Evolutionary conservation across 2,113 vertebrate species (phyloP).

Genomic region (Oncorhynchus tshawytscha): DNA sequence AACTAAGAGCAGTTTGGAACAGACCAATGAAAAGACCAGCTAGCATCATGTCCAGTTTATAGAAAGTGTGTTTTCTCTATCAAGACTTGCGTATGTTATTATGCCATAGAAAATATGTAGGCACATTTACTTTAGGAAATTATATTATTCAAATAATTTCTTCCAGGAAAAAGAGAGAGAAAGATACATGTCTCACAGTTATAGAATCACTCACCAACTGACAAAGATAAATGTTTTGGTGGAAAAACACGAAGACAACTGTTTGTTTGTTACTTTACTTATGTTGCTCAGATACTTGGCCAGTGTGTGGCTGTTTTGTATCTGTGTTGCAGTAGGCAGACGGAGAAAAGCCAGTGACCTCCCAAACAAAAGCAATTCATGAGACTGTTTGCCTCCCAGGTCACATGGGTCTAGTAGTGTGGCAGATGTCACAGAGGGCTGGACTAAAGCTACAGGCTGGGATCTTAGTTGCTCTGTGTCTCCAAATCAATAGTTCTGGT

Average conservation of each 20-base stretch:
- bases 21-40: background rate
- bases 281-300: constrained; percentile 28
- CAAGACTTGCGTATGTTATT: background rate
- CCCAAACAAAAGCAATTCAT: constrained; percentile 65
- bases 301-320: constrained; percentile 8
- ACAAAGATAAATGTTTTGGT: constrained; percentile 17
- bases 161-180: background rate
- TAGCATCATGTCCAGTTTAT: background rate
- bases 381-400: constrained; percentile 51
- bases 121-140: constrained; percentile 4
- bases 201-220: constrained; percentile 8
- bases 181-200: background rate
- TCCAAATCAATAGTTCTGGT: background rate
- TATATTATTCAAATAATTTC: constrained; percentile 3
- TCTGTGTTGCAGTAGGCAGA: constrained; percentile 3
- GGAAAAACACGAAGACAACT: constrained; percentile 17
- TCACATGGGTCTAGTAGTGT: constrained; percentile 54
- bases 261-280: constrained; percentile 24
- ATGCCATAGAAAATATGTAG: background rate
- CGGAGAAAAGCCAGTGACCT: constrained; percentile 45
- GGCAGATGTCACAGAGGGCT: constrained; percentile 59
- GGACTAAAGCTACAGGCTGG: constrained; percentile 15
- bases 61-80: background rate
- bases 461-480: constrained; percentile 12
- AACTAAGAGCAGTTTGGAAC: constrained; percentile 18